phyloP scores from a whole-genome alignment of 1,140 invertebrate species.

The Macrocentrus cingulum region DNA sequence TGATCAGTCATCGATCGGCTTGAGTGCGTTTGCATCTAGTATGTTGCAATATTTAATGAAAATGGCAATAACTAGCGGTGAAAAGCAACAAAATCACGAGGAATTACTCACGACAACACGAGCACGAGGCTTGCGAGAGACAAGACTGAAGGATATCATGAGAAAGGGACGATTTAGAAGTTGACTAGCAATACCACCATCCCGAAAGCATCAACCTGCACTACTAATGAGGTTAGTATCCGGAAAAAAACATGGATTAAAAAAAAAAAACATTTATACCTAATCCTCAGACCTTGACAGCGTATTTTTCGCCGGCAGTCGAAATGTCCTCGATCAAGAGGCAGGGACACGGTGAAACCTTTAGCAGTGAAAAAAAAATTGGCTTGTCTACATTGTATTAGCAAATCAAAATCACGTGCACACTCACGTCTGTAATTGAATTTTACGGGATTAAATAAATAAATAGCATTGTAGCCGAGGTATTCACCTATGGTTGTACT shows the following conservation, averaged over 20 bases:
- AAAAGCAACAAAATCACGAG: constrained; percentile 31
- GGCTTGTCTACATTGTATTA: constrained; percentile 14
- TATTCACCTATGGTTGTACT: constrained; percentile 19
- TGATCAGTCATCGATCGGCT: no score
- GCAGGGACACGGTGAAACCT: neutral
- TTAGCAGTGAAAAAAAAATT: neutral
- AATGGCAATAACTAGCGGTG: no score
- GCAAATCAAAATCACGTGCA: constrained; percentile 20
- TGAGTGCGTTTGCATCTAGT: no score
- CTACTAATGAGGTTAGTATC: neutral
- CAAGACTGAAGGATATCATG: constrained; percentile 36
- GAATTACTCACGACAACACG: constrained; percentile 24
- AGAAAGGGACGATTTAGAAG: constrained; percentile 41
- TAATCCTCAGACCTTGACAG: no score
- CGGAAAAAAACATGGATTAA: no score
- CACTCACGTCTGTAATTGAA: constrained; percentile 12
- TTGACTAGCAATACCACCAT: constrained; percentile 36
- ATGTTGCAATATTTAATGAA: no score
- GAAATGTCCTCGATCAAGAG: neutral
- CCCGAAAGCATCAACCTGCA: neutral
- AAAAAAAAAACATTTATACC: neutral
- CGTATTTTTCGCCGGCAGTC: no score
- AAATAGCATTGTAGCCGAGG: constrained; percentile 22
- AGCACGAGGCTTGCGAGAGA: constrained; percentile 32
- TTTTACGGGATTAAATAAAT: constrained; percentile 25